Conservation (phyloP, 2,888 invertebrate species). For the Drosophila setosimentum region DNA sequence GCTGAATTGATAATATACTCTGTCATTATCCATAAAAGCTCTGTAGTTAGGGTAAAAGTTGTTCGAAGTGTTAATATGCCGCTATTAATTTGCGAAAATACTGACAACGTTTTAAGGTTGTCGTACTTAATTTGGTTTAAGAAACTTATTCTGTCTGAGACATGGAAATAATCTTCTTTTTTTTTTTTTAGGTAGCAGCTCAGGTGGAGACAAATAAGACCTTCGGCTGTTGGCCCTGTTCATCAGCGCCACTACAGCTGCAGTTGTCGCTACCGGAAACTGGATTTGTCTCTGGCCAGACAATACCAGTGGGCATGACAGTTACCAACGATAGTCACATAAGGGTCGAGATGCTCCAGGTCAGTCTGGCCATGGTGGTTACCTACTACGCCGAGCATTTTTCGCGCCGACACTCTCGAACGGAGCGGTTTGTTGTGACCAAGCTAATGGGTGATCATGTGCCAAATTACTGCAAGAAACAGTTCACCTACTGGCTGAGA, state of each 20-base stretch:
- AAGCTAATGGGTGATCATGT: slow-evolving; percentile 70
- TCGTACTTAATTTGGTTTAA: background rate
- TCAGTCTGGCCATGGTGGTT: slow-evolving; percentile 75
- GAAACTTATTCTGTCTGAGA: background rate
- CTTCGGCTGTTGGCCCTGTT: slow-evolving; percentile 81
- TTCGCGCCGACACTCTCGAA: slow-evolving; percentile 29
- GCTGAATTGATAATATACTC: background rate
- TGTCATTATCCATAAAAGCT: background rate
- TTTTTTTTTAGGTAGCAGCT: slow-evolving; percentile 63
- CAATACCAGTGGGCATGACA: slow-evolving; percentile 83
- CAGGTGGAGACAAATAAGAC: slow-evolving; percentile 66
- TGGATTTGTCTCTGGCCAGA: slow-evolving; percentile 83
- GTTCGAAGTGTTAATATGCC: background rate
- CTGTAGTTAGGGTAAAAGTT: background rate
- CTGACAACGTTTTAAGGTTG: background rate
- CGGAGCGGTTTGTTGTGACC: slow-evolving; percentile 66
- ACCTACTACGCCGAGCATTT: slow-evolving; percentile 60
- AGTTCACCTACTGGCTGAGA: slow-evolving; percentile 66
- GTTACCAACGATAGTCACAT: slow-evolving; percentile 88
- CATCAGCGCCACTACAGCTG: slow-evolving; percentile 72
- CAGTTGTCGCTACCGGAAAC: slow-evolving; percentile 74
- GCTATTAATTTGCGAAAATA: background rate
- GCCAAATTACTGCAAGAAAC: slow-evolving; percentile 65
- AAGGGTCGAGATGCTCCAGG: slow-evolving; percentile 80
- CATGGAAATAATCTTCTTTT: background rate